Evolutionary conservation across 92 coral and sea anemone species (phyloP).

Genomic region (Zoanthus sansibaricus): DNA sequence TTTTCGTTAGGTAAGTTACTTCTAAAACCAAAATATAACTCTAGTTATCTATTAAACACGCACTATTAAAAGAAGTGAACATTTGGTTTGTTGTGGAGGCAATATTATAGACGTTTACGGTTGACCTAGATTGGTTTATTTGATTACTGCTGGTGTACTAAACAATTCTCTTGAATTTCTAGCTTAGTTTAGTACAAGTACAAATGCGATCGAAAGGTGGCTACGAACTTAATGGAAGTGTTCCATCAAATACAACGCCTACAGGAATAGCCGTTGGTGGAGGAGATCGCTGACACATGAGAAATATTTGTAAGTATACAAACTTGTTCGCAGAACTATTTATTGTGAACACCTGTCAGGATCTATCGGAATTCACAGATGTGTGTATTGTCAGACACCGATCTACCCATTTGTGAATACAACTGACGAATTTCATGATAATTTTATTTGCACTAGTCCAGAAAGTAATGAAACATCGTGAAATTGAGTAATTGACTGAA

Average conservation of each 20-base stretch:
- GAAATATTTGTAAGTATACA: constrained; percentile 53
- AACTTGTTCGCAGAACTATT: neutral
- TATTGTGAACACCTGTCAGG: too few species aligned
- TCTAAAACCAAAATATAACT: neutral
- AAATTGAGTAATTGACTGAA: too few species aligned
- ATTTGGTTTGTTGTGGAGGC: neutral
- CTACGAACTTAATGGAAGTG: constrained; percentile 61
- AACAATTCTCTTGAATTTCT: constrained; percentile 6
- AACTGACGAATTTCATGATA: too few species aligned
- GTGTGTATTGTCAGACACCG: too few species aligned
- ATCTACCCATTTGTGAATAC: too few species aligned
- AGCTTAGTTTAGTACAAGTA: constrained; percentile 83
- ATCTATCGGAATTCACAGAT: too few species aligned
- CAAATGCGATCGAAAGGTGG: constrained; percentile 97
- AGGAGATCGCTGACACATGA: constrained; percentile 32
- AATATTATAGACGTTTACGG: neutral
- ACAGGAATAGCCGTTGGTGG: constrained; percentile 81
- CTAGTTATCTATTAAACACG: neutral
- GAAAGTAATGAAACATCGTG: too few species aligned
- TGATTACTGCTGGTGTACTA: neutral
- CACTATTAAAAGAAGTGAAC: neutral
- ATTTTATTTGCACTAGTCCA: too few species aligned
- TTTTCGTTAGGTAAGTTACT: neutral
- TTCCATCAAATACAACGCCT: constrained; percentile 66
- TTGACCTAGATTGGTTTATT: neutral